A percentile compares a stretch with the other conserved stretches of the same genome.
Evolutionary conservation across 2,113 vertebrate genomes (phyloP).

Genomic region (Cercocebus atys): DNA sequence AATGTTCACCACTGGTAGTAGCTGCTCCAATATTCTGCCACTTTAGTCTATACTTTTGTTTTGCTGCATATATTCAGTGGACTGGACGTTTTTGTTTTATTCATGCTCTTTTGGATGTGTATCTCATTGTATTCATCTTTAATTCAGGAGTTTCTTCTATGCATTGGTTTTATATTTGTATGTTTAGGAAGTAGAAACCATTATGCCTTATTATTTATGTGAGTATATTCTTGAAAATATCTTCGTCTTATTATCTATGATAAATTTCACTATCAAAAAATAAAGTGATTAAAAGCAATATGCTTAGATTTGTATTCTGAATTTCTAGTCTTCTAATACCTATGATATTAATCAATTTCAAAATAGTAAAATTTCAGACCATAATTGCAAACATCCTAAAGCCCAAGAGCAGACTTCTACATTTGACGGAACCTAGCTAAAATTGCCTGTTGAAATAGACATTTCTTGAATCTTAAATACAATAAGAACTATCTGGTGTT

Average conservation of each 20-base stretch:
- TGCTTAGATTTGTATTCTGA: background rate
- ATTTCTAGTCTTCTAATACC: background rate
- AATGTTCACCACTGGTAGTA: background rate
- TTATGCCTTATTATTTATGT: background rate
- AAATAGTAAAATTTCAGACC: conserved; percentile 45
- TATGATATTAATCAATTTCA: conserved; percentile 20
- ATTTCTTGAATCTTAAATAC: background rate
- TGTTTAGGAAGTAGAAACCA: background rate
- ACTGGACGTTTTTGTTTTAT: background rate
- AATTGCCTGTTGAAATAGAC: background rate
- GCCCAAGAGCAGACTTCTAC: background rate
- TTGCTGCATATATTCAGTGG: background rate
- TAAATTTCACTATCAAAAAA: background rate
- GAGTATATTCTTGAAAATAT: background rate
- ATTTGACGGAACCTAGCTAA: background rate
- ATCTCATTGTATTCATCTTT: background rate
- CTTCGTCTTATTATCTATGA: background rate
- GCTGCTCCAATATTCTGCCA: background rate
- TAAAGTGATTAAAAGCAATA: background rate
- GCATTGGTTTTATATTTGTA: background rate
- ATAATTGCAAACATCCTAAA: background rate
- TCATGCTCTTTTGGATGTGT: background rate
- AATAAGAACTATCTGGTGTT: background rate
- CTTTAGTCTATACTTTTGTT: background rate
- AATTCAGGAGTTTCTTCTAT: background rate